phyloP scores from a whole-genome alignment of 2,797 vertebrate genomes.

The Melanotaenia parkinsoni region DNA sequence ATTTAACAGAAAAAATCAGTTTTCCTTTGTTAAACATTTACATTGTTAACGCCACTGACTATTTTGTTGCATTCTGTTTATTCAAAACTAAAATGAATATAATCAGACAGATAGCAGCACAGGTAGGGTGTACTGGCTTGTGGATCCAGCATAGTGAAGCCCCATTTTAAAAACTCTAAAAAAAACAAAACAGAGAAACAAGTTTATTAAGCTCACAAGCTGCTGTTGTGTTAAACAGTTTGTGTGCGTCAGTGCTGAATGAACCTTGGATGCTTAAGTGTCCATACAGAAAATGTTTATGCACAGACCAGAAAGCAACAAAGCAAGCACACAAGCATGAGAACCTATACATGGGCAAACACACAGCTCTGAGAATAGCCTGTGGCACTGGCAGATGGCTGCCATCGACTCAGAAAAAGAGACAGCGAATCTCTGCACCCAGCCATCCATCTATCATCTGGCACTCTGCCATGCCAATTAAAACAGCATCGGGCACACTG shows the following conservation, averaged over 20 bases:
- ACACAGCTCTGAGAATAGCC: constrained; percentile 48
- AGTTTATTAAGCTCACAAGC: not conserved
- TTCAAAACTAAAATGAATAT: not conserved
- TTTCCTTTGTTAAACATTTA: not conserved
- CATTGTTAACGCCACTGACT: not conserved
- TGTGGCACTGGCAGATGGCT: constrained; percentile 75
- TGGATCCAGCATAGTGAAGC: not conserved
- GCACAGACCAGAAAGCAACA: constrained; percentile 32
- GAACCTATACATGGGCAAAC: constrained; percentile 26
- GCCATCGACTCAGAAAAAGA: constrained; percentile 66
- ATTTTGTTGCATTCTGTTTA: not conserved
- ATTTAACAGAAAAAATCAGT: not conserved
- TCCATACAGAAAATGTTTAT: constrained; percentile 7
- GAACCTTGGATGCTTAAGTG: not conserved
- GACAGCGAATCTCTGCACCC: constrained; percentile 53
- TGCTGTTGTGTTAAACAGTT: not conserved
- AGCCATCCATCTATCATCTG: constrained; percentile 69
- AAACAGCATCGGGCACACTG: constrained; percentile 59
- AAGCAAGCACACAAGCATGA: constrained; percentile 10
- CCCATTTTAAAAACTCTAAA: not conserved
- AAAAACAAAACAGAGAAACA: not conserved
- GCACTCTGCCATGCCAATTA: constrained; percentile 77
- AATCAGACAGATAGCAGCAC: not conserved
- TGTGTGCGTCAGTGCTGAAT: not conserved
- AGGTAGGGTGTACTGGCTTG: not conserved